phyloP scores from a whole-genome alignment of 2,797 vertebrate genomes.

The Amphiprion clarkii region DNA sequence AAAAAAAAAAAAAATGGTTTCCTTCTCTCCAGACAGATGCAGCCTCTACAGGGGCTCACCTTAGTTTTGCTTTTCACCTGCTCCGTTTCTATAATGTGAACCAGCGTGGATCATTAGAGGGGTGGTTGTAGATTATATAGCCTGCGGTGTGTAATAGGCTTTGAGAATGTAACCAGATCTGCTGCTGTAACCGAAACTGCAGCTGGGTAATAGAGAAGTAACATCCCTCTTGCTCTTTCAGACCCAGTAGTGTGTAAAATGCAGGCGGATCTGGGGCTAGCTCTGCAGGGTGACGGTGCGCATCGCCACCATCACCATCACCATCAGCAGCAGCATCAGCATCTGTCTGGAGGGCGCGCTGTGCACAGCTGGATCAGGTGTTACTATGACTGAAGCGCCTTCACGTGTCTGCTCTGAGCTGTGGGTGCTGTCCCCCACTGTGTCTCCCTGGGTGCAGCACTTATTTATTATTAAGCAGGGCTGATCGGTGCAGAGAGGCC shows the following conservation, averaged over 20 bases:
- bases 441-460: conserved; percentile 18
- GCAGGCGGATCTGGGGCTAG: conserved; percentile 35
- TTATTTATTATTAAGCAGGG: conserved; percentile 57
- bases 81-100: background rate
- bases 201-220: conserved; percentile 43
- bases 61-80: background rate
- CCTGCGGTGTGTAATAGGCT: conserved; percentile 24
- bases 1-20: conserved; percentile 32
- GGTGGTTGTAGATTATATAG: conserved; percentile 4
- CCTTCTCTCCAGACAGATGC: conserved; percentile 34
- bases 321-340: conserved; percentile 17
- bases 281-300: conserved; percentile 26
- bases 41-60: background rate
- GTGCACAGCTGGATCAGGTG: conserved; percentile 68
- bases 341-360: conserved; percentile 48
- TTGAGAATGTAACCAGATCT: conserved; percentile 47
- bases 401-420: conserved; percentile 37
- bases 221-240: conserved; percentile 24
- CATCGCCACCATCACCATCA: conserved; percentile 42
- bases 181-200: conserved; percentile 66
- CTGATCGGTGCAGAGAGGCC: conserved; percentile 44
- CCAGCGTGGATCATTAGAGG: background rate
- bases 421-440: background rate
- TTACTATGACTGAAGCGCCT: conserved; percentile 29
- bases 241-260: conserved; percentile 14